These are phyloP conservation scores for Scomber japonicus DNA, from an alignment of 2,113 vertebrate species.

Conservation along the genomic window DNA sequence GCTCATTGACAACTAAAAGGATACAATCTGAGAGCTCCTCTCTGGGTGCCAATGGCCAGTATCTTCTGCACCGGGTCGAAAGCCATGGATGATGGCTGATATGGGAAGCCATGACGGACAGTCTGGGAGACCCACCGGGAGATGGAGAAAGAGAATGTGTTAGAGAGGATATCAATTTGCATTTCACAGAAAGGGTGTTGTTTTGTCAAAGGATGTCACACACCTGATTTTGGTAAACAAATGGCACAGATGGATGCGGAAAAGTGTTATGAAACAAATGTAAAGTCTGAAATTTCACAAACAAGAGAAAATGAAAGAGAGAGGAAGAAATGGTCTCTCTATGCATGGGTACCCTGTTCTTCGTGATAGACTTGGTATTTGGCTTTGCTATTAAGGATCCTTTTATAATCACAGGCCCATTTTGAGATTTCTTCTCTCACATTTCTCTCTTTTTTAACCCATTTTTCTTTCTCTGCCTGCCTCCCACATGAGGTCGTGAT, in stretches of 20 bases:
- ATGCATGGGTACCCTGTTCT: conserved; percentile 21
- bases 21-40: conserved; percentile 97
- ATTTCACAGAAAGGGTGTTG: conserved; percentile 64
- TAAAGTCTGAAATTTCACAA: conserved; percentile 37
- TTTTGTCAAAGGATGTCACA: conserved; percentile 60
- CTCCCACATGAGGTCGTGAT: conserved; percentile 77
- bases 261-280: conserved; percentile 51
- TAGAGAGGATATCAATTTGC: conserved; percentile 49
- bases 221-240: conserved; percentile 65
- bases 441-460: conserved; percentile 56
- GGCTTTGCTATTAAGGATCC: conserved; percentile 51
- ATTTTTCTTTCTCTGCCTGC: conserved; percentile 55
- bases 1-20: conserved; percentile 86
- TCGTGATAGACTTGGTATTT: conserved; percentile 38
- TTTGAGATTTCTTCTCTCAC: conserved; percentile 62
- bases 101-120: conserved; percentile 98
- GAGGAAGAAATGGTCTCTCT: conserved; percentile 25
- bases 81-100: conserved; percentile 97
- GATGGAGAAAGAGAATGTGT: conserved; percentile 52
- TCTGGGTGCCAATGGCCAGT: conserved; percentile 95
- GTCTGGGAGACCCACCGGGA: conserved; percentile 86
- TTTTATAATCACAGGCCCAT: conserved; percentile 66
- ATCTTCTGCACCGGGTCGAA: conserved; percentile 99
- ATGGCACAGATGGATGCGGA: conserved; percentile 53
- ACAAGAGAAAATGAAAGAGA: conserved; percentile 7